Evolutionary conservation across 2,888 invertebrate genomes (phyloP).

Genomic region (Acanthosepion esculentum): DNA sequence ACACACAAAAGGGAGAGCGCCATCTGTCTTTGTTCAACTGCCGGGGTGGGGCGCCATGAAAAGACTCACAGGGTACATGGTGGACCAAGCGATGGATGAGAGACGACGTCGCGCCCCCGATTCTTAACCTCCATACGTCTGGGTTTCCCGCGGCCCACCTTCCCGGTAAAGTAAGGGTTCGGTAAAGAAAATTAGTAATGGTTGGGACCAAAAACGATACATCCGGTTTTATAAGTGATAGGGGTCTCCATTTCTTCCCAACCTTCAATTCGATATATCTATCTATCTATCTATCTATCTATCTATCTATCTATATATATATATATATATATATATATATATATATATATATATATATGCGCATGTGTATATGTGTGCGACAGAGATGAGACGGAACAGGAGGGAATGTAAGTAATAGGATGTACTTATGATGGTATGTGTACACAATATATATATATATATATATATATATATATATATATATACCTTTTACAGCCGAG

Average conservation of each 20-base stretch:
- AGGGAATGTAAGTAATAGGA: no score
- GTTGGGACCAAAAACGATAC: conserved; percentile 3
- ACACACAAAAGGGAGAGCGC: conserved; percentile 14
- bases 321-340: no score
- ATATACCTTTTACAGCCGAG: no score
- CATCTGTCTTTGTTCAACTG: conserved; percentile 36
- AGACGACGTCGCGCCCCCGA: neutral
- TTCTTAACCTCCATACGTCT: neutral
- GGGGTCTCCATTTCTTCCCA: conserved; percentile 5
- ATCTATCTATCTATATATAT: neutral
- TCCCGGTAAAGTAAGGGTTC: neutral
- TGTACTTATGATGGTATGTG: neutral
- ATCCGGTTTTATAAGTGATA: conserved; percentile 17
- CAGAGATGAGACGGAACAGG: no score
- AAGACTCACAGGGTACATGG: neutral
- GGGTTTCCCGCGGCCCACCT: neutral
- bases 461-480: neutral
- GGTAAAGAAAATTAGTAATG: neutral
- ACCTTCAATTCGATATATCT: neutral
- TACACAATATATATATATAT: neutral
- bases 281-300: neutral
- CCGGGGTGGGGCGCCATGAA: neutral
- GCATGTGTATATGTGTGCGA: neutral
- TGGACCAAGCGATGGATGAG: neutral
- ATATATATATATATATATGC: neutral